These are phyloP conservation scores for Spilosoma lubricipeda DNA, from an alignment of 2,888 invertebrate genomes.

Conservation along the genomic window DNA sequence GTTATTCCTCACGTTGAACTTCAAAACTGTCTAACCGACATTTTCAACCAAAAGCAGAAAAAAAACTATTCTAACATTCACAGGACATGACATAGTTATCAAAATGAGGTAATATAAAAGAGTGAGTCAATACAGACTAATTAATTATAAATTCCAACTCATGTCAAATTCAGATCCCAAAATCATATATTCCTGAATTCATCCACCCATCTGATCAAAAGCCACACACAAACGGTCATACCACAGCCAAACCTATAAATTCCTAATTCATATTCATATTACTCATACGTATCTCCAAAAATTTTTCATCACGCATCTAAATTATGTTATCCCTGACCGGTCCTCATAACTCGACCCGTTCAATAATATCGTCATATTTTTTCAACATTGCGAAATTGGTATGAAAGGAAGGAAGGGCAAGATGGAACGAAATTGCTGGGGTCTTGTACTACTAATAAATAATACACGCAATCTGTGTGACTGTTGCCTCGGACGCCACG, in stretches of 20 bases:
- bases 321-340: conserved; percentile 77
- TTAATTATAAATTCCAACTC: neutral
- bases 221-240: conserved; percentile 22
- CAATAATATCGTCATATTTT: conserved; percentile 85
- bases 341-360: conserved; percentile 74
- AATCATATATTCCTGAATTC: neutral
- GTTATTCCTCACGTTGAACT: too few relatives aligned
- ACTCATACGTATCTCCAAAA: conserved; percentile 40
- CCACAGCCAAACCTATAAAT: conserved; percentile 33
- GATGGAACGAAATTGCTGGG: conserved; percentile 79
- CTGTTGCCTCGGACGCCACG: conserved; percentile 53
- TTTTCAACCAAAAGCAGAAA: too few relatives aligned
- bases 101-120: neutral
- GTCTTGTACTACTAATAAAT: conserved; percentile 79
- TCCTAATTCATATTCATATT: conserved; percentile 45
- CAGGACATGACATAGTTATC: too few relatives aligned
- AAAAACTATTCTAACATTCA: too few relatives aligned
- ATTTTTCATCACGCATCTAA: conserved; percentile 53
- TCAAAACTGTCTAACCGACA: too few relatives aligned
- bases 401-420: conserved; percentile 81
- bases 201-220: conserved; percentile 12
- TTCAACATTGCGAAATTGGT: conserved; percentile 82
- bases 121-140: neutral
- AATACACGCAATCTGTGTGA: conserved; percentile 82
- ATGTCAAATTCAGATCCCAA: neutral